A percentile compares a stretch with the other conserved stretches of the same genome.
phyloP scores from a whole-genome alignment of 1,140 invertebrate genomes.

The Vanessa tameamea region DNA sequence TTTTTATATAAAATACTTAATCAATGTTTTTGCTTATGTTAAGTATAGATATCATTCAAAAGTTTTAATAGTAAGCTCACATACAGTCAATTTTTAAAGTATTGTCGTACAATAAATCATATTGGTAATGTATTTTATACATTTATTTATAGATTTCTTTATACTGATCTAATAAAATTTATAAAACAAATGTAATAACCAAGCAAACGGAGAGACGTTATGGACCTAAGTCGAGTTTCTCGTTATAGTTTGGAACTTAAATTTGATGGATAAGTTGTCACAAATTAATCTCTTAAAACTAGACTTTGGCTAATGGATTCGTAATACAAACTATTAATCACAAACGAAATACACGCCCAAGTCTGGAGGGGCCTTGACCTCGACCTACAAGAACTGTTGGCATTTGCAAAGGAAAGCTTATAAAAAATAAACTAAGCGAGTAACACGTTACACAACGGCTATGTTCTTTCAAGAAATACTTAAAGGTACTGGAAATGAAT shows the following conservation, averaged over 20 bases:
- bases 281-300: conserved; percentile 9
- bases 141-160: too few relatives aligned
- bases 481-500: not conserved
- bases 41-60: too few relatives aligned
- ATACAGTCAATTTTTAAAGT: too few relatives aligned
- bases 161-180: too few relatives aligned
- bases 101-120: too few relatives aligned
- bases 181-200: too few relatives aligned
- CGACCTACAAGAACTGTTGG: conserved; percentile 32
- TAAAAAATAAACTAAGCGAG: conserved; percentile 35
- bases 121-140: too few relatives aligned
- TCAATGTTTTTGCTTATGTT: too few relatives aligned
- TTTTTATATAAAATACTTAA: too few relatives aligned
- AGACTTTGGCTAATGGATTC: conserved; percentile 27
- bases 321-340: conserved; percentile 34
- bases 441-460: conserved; percentile 11
- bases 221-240: not conserved
- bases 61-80: too few relatives aligned
- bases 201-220: not conserved
- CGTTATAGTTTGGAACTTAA: not conserved
- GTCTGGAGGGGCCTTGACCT: conserved; percentile 28
- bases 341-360: conserved; percentile 28
- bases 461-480: conserved; percentile 5
- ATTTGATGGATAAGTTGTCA: not conserved
- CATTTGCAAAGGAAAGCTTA: conserved; percentile 37